Evolutionary conservation across 1,140 invertebrate species (phyloP), one percentile per base, ranked within the genome.

Genomic region (Drosophila ercepeae): DNA sequence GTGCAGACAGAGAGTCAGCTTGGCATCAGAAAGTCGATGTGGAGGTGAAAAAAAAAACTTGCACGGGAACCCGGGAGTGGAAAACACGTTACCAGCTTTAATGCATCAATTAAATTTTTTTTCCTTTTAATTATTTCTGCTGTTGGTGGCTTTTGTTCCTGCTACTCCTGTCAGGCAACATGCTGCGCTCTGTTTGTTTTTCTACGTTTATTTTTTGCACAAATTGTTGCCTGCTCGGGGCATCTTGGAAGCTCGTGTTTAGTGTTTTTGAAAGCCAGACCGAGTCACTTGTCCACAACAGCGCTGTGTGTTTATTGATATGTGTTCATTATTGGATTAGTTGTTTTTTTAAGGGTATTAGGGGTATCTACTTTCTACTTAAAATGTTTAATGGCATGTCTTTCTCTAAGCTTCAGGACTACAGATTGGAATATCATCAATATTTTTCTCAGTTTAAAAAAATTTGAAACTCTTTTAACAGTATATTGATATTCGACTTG

Each of bases 321-420:
- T 84, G 81, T 84, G 84, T 84, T 84, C 81, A 84, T 84, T 84
- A 84, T 84, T 84, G 76, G 81, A 86, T 84, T 84, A 69, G 81
- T 81, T 86, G 68, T 52, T 41, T 4, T 41, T 23, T 4, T 1
- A n/a, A 9, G 46, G 19, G 41, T 16, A 42, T 39, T 39, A 16
- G 36, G 36, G 13, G 36, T 36, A 39, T 13, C 13, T 4, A 14
- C 13, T 14, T 8, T 19, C 16, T 18, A 5, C 41, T 45, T 29
- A 1, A 8, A 29, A 29, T 29, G 3, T 45, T 21, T 21, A 21
- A 4, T 21, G 2, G 2, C 21, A 21, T 21, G 21, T 2, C 21
- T 21, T 11, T 44, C 6, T 21, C 41, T 44, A 3, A 19, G 25
- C 0, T n/a, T n/a, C n/a, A n/a, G n/a, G n/a, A n/a, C 25, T 27